Evolutionary conservation across 2,888 invertebrate genomes (phyloP), one percentile per base, ranked within the genome.

Genomic region (Philonicus albiceps): DNA sequence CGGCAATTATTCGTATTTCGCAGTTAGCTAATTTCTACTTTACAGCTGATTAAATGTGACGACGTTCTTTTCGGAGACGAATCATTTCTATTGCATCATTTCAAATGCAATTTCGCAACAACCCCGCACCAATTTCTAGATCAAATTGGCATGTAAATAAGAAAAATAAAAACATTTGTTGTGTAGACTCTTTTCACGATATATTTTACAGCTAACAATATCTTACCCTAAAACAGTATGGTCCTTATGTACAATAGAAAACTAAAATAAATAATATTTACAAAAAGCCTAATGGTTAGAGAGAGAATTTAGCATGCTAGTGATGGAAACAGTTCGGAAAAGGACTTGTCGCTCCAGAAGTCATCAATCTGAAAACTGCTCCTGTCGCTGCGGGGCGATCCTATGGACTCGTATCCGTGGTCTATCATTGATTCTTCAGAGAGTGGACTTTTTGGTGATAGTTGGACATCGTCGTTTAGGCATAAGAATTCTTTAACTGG

Each of bases 281-380:
- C 55, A 83, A 34, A 83, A 37, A 27, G 11, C 27, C 19, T 76
- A 13, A 76, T 11, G 37, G 11, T 43, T 40, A 78, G 78, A 37
- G 37, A 78, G 78, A 78, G 7, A 55, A 22, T 19, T 83, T 83
- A 83, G 34, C 93, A 96, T 85, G 95, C 93, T 90, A 96, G 93
- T 88, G 94, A 94, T 53, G 96, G 96, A 92, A 97, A 97, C 89
- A 97, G 92, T 92, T 96, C 96, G 88, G 95, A 95, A 89, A 96
- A 95, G 89, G 95, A 95, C 90, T 76, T 76, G 49, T 95, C 95
- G 90, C 95, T 95, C 96, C 96, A 96, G 90, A 95, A 93, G 90
- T 96, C 95, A 90, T 95, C 91, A 80, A 88, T 84, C 64, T 87
- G 86, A 11, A 80, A 27, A 13, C 55, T 30, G 7, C 81, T 81